These are phyloP conservation scores for Eucriotettix oculatus DNA, from an alignment of 2,888 invertebrate genomes.

Conservation along the genomic window DNA sequence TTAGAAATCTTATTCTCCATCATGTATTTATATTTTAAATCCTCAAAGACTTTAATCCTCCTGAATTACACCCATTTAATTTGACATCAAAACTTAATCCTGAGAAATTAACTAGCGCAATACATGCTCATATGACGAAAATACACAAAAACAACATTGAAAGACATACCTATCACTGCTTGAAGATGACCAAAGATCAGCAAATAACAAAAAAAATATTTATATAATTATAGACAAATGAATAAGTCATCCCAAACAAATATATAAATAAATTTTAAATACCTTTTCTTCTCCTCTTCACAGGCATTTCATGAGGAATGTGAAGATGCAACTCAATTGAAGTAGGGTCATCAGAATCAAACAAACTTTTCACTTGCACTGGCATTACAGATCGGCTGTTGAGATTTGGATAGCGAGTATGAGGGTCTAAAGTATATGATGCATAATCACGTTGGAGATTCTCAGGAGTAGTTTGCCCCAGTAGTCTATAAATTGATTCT, in stretches of 20 bases:
- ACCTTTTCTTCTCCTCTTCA: conserved; percentile 49
- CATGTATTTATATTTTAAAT: no score
- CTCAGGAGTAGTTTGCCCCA: conserved; percentile 92
- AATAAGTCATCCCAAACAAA: no score
- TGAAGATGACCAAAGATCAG: not conserved
- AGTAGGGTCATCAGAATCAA: conserved; percentile 52
- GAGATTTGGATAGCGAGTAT: conserved; percentile 65
- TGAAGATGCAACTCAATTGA: conserved; percentile 29
- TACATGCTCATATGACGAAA: no score
- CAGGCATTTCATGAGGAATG: conserved; percentile 35
- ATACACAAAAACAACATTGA: not conserved
- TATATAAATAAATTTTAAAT: conserved; percentile 8
- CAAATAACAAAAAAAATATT: no score
- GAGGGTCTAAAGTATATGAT: conserved; percentile 72
- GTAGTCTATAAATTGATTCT: conserved; percentile 77
- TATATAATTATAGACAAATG: no score
- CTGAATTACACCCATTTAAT: no score
- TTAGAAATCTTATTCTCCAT: no score
- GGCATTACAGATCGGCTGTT: conserved; percentile 59
- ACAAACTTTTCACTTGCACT: conserved; percentile 53
- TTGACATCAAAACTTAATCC: no score
- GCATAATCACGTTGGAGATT: conserved; percentile 82
- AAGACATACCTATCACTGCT: not conserved
- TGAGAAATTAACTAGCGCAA: no score
- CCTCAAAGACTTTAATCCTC: no score